phyloP scores from a whole-genome alignment of 2,113 vertebrate species.

The mouse (Mus musculus) region GRCm39 chr2:81153001-81153500 shows the following conservation, averaged over 20 bases:
- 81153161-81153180: background rate
- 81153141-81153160: constrained; percentile 36
- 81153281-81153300: background rate
- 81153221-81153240: background rate
- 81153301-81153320: background rate
- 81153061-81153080: constrained; percentile 51
- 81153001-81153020: constrained; percentile 56
- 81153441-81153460: too few relatives aligned
- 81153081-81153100: constrained; percentile 4
- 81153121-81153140: background rate
- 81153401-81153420: background rate
- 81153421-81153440: too few relatives aligned
- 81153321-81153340: fast-evolving
- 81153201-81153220: background rate
- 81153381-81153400: background rate
- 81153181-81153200: background rate
- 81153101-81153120: constrained; percentile 45
- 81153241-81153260: background rate
- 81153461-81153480: too few relatives aligned
- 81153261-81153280: background rate
- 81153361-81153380: fast-evolving
- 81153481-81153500: too few relatives aligned
- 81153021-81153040: constrained; percentile 17
- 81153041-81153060: constrained; percentile 37
- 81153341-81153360: fast-evolving